Base-by-base conservation (phyloP, 2,888 invertebrate genomes). In the Xestoiulus laeticollis region DNA sequence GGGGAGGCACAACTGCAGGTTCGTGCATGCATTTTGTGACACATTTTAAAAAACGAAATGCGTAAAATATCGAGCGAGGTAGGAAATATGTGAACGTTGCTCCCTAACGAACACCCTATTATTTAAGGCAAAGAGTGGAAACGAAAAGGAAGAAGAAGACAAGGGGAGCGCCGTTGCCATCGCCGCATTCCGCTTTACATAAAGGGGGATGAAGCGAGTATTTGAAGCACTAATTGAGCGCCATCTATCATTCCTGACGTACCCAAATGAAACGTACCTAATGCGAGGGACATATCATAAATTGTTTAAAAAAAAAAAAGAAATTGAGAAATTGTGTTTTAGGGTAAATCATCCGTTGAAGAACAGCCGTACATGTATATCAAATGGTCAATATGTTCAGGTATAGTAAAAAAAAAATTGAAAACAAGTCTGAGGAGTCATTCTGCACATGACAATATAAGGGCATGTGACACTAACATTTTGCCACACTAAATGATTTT, bases 81-180 rank as follows among this genome's bases (percentile, higher is more conserved):
- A 26, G 38, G 8, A 68, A 26, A 68, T 68, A 68, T 68, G 12
- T 68, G 68, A 68, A 68, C 68, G 68, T 68, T 68, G 68, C 26
- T 68, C 68, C 68, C 68, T 68, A 68, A 68, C 68, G 68, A 68
- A 68, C 68, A 68, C 68, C 68, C 68, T 68, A 68, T 68, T 68
- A 68, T 68, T 68, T 68, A 68, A 68, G 26, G 68, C 48, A 48
- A 48, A 48, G 48, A 38, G 6, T 38, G 38, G 53, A 59, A 59
- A n/a, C 16, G 48, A 48, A 12, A 48, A 48, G 48, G 19, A 16
- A 19, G 59, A 59, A 59, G 6, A 59, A 68, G 68, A 68, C 68
- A 68, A 68, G 68, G 68, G 68, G 68, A 68, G 68, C 68, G 26
- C 26, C 59, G 59, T 12, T 14, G 48, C 48, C 53, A 59, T 59